Conservation (phyloP, 2,113 vertebrate species). For the Blennius ocellaris region DNA sequence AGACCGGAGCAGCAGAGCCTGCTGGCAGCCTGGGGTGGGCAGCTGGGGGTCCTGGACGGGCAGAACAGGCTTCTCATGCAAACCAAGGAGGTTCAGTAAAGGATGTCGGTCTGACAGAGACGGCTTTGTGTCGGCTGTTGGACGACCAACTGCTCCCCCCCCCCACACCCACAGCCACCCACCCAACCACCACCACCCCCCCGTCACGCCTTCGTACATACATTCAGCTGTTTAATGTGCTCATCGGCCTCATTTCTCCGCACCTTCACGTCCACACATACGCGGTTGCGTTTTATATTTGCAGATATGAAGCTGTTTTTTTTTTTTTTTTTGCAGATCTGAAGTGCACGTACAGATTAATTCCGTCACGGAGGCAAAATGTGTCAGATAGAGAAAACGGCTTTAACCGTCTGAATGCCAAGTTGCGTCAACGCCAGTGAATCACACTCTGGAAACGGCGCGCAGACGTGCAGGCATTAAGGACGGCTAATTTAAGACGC, state of each 20-base stretch:
- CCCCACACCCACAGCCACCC: no score
- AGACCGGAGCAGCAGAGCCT: conserved; percentile 59
- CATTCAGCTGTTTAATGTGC: conserved; percentile 11
- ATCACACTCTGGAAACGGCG: conserved; percentile 58
- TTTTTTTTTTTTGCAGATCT: no score
- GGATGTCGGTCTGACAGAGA: conserved; percentile 69
- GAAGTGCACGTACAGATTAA: conserved; percentile 39
- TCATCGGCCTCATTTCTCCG: conserved; percentile 4
- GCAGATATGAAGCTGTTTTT: neutral
- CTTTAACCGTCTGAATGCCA: conserved; percentile 52
- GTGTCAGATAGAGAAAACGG: conserved; percentile 37
- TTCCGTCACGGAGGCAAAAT: conserved; percentile 50
- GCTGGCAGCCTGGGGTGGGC: conserved; percentile 77
- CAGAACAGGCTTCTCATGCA: conserved; percentile 74
- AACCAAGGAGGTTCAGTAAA: conserved; percentile 75
- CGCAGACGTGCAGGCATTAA: conserved; percentile 52
- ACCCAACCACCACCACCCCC: no score
- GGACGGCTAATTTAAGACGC: conserved; percentile 61
- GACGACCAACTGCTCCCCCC: conserved; percentile 53
- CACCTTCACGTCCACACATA: conserved; percentile 20
- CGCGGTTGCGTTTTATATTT: neutral
- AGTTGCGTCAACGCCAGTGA: conserved; percentile 40
- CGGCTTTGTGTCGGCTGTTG: conserved; percentile 63
- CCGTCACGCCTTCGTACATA: conserved; percentile 45
- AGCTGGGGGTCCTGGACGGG: conserved; percentile 77